These are phyloP conservation scores for Nyctibius bracteatus DNA, from an alignment of 2,113 vertebrate genomes.

Conservation along the genomic window DNA sequence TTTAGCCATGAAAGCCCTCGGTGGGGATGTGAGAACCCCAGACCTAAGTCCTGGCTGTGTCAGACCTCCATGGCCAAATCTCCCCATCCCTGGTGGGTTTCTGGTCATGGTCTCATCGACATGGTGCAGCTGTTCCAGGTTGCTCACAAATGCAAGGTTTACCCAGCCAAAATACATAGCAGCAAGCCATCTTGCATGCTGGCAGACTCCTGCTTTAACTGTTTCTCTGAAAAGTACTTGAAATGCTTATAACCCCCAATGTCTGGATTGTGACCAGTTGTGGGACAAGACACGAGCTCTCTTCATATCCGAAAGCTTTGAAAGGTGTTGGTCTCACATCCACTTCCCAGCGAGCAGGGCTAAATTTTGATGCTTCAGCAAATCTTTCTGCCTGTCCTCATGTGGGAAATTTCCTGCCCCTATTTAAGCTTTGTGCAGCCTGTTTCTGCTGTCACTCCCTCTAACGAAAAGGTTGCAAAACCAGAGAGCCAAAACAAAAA, in stretches of 20 bases:
- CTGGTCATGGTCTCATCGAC: background rate
- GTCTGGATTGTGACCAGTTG: background rate
- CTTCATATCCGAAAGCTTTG: background rate
- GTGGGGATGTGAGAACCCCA: background rate
- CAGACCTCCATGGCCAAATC: background rate
- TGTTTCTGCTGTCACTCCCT: background rate
- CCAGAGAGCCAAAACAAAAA: background rate
- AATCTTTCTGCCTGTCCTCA: background rate
- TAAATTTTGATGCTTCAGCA: background rate
- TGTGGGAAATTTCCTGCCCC: constrained; percentile 29
- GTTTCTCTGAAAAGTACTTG: background rate
- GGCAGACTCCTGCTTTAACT: background rate
- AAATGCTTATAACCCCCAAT: background rate
- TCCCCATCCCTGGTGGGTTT: background rate
- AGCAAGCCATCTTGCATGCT: background rate
- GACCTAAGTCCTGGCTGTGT: background rate
- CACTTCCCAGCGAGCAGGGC: background rate
- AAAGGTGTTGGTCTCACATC: constrained; percentile 34
- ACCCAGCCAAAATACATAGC: background rate
- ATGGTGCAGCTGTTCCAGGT: background rate
- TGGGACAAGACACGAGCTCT: background rate
- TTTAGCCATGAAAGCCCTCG: background rate
- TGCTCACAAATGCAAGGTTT: background rate
- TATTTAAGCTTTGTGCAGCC: background rate
- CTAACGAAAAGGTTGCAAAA: background rate